These are phyloP conservation scores for Parauchenoglanis punctatus DNA, from an alignment of 2,797 vertebrate genomes.

Conservation along the genomic window DNA sequence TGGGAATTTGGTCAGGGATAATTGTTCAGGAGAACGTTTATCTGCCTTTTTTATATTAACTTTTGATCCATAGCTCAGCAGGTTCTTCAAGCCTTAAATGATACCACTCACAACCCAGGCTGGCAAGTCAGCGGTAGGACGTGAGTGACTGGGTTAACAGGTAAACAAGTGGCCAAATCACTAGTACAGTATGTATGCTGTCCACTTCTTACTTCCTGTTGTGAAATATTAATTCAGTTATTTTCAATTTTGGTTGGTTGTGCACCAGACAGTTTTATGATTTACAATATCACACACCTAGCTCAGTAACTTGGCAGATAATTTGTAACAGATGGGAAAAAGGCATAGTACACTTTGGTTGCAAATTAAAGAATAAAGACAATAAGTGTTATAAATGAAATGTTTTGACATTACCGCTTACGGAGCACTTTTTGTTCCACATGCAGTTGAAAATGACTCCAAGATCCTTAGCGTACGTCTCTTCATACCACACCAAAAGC, in stretches of 20 bases:
- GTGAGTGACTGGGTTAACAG: no score
- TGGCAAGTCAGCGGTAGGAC: no score
- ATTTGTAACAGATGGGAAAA: neutral
- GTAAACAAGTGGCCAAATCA: no score
- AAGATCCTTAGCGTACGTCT: slow-evolving; percentile 65
- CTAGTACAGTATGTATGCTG: no score
- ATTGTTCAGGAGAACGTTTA: neutral
- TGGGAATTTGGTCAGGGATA: neutral
- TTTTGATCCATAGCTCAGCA: no score
- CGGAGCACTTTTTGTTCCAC: slow-evolving; percentile 54
- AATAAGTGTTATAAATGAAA: neutral
- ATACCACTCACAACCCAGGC: no score
- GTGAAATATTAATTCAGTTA: no score
- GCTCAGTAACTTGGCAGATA: neutral
- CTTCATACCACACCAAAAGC: slow-evolving; percentile 71
- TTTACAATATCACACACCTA: neutral
- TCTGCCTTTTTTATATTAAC: neutral
- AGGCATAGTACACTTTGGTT: neutral
- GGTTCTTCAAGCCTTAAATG: no score
- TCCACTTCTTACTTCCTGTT: no score
- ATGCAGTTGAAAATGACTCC: slow-evolving; percentile 62
- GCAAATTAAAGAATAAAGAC: neutral
- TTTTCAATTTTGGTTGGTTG: no score
- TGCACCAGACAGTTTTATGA: neutral
- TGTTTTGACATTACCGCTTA: slow-evolving; percentile 44